Conservation (phyloP, 2,888 invertebrate genomes). For the Nemoura dubitans region DNA sequence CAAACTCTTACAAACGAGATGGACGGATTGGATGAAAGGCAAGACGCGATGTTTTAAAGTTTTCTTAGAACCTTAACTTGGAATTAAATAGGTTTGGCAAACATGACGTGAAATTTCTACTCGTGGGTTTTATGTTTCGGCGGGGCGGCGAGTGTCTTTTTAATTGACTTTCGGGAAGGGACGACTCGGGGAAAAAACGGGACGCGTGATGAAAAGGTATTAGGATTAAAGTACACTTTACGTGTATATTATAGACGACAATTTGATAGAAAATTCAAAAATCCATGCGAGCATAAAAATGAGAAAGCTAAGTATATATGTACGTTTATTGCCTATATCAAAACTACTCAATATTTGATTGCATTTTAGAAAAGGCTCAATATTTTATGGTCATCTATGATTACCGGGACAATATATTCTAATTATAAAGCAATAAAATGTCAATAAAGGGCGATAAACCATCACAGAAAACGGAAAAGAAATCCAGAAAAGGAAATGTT, state of each 20-base stretch:
- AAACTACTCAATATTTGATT: background rate
- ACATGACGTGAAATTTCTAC: background rate
- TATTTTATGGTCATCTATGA: background rate
- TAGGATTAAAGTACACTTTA: no score
- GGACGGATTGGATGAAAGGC: slow-evolving; percentile 12
- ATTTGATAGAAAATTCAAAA: no score
- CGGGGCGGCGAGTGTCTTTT: background rate
- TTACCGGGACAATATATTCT: background rate
- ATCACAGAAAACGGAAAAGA: background rate
- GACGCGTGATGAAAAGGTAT: no score
- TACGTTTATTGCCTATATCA: no score
- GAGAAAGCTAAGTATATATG: no score
- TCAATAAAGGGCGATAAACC: background rate
- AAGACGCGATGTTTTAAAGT: background rate
- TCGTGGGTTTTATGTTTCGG: background rate
- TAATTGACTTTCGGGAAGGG: background rate
- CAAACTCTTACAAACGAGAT: slow-evolving; percentile 7
- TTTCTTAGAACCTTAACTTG: background rate
- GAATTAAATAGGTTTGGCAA: background rate
- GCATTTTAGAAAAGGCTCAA: background rate
- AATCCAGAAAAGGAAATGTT: background rate
- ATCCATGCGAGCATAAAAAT: no score
- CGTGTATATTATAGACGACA: no score
- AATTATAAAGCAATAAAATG: background rate
- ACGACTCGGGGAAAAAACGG: no score